Percentiles rank a stretch among this genome's conserved stretches.
phyloP scores from a whole-genome alignment of 2,888 invertebrate genomes.

The Elysia crispata region DNA sequence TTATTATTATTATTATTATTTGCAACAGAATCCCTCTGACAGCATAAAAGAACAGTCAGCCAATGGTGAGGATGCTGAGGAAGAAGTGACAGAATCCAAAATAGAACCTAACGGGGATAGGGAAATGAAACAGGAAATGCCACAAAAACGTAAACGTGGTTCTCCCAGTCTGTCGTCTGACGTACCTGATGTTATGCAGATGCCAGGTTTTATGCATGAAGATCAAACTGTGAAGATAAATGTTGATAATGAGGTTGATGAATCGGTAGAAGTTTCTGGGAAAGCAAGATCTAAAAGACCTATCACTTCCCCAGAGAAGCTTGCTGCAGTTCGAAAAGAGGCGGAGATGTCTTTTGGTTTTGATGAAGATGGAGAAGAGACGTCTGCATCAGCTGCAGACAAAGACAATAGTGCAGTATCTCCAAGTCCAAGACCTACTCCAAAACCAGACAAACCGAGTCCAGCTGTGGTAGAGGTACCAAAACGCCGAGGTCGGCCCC shows the following conservation, averaged over 20 bases:
- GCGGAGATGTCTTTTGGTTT: slow-evolving; percentile 54
- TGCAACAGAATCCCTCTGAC: slow-evolving; percentile 33
- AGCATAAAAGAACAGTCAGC: slow-evolving; percentile 27
- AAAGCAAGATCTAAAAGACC: slow-evolving; percentile 45
- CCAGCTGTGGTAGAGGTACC: slow-evolving; percentile 35
- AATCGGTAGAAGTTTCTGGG: slow-evolving; percentile 41
- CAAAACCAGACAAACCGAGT: slow-evolving; percentile 37
- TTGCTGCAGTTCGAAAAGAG: slow-evolving; percentile 52
- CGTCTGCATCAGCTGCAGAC: slow-evolving; percentile 35
- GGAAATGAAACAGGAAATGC: neutral
- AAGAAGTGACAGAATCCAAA: neutral
- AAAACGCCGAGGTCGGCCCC: slow-evolving; percentile 47
- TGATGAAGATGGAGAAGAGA: slow-evolving; percentile 49
- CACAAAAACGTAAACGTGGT: neutral
- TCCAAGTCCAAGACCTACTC: slow-evolving; percentile 39
- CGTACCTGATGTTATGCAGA: slow-evolving; percentile 51
- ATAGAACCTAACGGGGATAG: slow-evolving; percentile 5
- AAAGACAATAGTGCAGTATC: slow-evolving; percentile 22
- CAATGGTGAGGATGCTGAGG: slow-evolving; percentile 37
- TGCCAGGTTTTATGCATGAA: slow-evolving; percentile 49
- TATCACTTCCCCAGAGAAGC: slow-evolving; percentile 52
- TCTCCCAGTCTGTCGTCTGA: slow-evolving; percentile 39
- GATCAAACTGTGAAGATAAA: slow-evolving; percentile 49
- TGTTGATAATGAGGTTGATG: slow-evolving; percentile 48
- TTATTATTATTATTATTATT: too few relatives aligned